Evolutionary conservation across 2,113 vertebrate genomes (phyloP).

Genomic region (Lanius ludovicianus): DNA sequence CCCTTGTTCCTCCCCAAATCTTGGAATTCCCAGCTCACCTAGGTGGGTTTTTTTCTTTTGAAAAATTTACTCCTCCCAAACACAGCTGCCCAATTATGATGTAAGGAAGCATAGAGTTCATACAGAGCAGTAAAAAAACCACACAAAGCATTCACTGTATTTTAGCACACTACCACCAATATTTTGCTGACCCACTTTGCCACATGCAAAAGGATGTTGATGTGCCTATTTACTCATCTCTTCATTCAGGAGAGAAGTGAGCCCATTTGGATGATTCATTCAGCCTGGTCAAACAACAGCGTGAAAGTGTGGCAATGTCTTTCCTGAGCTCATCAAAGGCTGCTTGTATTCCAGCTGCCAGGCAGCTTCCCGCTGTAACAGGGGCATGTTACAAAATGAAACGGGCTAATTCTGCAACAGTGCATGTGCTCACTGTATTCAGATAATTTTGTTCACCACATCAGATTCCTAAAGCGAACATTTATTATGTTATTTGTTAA

Average conservation of each 20-base stretch:
- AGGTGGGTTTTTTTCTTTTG: not conserved
- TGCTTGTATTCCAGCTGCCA: not conserved
- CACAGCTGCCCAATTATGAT: not conserved
- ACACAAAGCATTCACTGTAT: not conserved
- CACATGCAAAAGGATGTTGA: not conserved
- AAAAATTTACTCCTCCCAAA: not conserved
- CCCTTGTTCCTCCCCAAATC: not conserved
- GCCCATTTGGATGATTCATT: not conserved
- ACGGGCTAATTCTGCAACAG: not conserved
- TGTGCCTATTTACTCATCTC: not conserved
- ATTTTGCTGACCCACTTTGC: not conserved
- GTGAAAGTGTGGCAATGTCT: not conserved
- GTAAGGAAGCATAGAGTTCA: not conserved
- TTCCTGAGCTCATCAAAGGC: not conserved
- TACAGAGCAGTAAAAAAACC: not conserved
- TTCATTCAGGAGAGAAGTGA: not conserved
- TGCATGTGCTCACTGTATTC: not conserved
- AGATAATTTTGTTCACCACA: not conserved
- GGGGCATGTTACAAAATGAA: not conserved
- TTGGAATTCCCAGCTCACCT: not conserved
- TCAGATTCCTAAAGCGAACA: not conserved
- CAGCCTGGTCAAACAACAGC: not conserved
- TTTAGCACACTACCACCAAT: not conserved
- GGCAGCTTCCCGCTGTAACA: not conserved
- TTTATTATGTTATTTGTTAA: not conserved